These are phyloP conservation scores for Diarsia rubi DNA, from an alignment of 2,888 invertebrate species.

Conservation along the genomic window DNA sequence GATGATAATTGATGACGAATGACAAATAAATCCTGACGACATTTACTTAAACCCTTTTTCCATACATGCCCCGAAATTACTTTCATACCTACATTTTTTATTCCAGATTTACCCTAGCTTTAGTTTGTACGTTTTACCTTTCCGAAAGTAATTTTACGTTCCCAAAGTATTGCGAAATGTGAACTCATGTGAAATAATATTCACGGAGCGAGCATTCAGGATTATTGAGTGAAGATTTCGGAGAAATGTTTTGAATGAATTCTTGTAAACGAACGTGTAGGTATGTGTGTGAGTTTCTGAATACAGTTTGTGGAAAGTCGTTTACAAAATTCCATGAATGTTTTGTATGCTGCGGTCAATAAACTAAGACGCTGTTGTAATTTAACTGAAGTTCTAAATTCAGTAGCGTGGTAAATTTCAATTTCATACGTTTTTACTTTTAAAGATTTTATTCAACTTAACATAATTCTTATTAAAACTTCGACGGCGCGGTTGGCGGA, in stretches of 20 bases:
- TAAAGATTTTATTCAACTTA: too few species aligned
- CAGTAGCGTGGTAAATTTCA: neutral
- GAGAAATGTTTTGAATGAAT: slow-evolving; percentile 23
- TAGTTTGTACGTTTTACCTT: slow-evolving; percentile 30
- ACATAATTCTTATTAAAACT: too few species aligned
- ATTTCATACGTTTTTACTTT: neutral
- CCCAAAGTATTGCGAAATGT: slow-evolving; percentile 31
- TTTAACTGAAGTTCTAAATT: neutral
- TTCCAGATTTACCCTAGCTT: slow-evolving; percentile 15
- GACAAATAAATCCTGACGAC: too few species aligned
- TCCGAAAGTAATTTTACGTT: slow-evolving; percentile 41
- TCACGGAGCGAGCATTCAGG: slow-evolving; percentile 35
- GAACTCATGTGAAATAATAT: slow-evolving; percentile 56
- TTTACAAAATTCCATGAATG: neutral
- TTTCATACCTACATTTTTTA: neutral
- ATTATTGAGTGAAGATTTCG: slow-evolving; percentile 43
- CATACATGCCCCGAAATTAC: neutral
- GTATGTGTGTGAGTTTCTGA: slow-evolving; percentile 5
- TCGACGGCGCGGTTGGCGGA: too few species aligned
- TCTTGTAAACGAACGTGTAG: neutral
- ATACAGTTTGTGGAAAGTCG: slow-evolving; percentile 20
- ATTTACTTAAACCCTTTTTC: neutral
- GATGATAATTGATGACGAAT: slow-evolving; percentile 34
- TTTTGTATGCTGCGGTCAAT: slow-evolving; percentile 6
- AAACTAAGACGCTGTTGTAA: neutral